A percentile compares a stretch with the other conserved stretches of the same genome.
phyloP scores from a whole-genome alignment of 2,888 invertebrate species.

The Apodemia zela region DNA sequence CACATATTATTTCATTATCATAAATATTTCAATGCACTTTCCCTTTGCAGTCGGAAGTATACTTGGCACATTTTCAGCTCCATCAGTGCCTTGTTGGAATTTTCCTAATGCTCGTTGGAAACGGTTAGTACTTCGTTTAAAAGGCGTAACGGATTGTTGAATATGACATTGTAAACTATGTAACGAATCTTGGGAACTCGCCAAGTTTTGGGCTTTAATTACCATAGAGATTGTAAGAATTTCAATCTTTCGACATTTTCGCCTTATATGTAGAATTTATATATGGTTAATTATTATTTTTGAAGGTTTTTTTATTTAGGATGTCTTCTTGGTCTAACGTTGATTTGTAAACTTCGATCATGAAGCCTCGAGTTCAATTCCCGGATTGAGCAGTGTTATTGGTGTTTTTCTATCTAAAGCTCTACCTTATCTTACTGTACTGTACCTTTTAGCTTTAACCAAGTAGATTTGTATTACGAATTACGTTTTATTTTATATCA shows the following conservation, averaged over 20 bases:
- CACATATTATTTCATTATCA: constrained; percentile 14
- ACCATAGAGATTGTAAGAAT: not conserved
- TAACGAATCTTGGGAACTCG: constrained; percentile 22
- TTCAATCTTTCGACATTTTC: not conserved
- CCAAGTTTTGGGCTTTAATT: constrained; percentile 24
- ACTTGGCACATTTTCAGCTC: constrained; percentile 28
- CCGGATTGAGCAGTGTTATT: too few species aligned
- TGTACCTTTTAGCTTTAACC: too few species aligned
- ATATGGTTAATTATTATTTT: not conserved
- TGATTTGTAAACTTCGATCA: too few species aligned
- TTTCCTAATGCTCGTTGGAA: constrained; percentile 24
- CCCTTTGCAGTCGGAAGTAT: constrained; percentile 24
- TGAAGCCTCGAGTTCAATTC: too few species aligned
- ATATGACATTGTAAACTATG: constrained; percentile 20
- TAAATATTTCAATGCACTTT: constrained; percentile 19
- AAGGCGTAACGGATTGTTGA: constrained; percentile 24
- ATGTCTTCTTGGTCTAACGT: too few species aligned
- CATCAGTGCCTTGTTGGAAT: constrained; percentile 6
- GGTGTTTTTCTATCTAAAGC: too few species aligned
- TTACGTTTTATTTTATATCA: not conserved
- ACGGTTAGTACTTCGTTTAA: constrained; percentile 23
- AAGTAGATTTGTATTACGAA: too few species aligned
- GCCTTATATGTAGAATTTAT: not conserved
- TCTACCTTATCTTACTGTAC: too few species aligned
- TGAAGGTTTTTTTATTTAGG: too few species aligned